A percentile compares a stretch with the other conserved stretches of the same genome.
These are phyloP conservation scores for Byasa hedistus DNA, from an alignment of 2,888 invertebrate genomes.

Conservation along the genomic window DNA sequence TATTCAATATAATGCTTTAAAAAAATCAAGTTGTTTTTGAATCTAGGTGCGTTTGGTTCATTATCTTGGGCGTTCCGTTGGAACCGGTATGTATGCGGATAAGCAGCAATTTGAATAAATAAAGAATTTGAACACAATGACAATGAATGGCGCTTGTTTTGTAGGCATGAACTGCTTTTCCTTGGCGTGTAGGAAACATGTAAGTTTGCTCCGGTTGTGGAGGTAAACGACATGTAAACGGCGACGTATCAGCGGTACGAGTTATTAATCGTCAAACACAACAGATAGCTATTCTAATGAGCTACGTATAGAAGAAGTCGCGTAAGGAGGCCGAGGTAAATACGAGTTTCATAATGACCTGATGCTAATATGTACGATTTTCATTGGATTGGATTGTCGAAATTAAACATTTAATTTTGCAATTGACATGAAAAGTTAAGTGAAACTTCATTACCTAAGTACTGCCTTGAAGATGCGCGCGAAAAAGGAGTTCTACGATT, in stretches of 20 bases:
- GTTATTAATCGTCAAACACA: conserved; percentile 75
- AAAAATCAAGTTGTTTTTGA: conserved; percentile 45
- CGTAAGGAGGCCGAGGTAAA: conserved; percentile 75
- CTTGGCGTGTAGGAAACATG: conserved; percentile 56
- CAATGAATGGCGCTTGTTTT: conserved; percentile 42
- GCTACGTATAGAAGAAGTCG: conserved; percentile 49
- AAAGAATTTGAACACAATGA: conserved; percentile 54
- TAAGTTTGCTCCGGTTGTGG: conserved; percentile 48
- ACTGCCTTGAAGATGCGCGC: too few relatives aligned
- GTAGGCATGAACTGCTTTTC: conserved; percentile 47
- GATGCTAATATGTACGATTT: conserved; percentile 20
- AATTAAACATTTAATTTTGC: neutral
- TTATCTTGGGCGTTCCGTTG: conserved; percentile 58
- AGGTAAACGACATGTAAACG: conserved; percentile 78
- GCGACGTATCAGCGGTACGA: conserved; percentile 61
- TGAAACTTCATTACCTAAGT: neutral
- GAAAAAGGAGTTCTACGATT: too few relatives aligned
- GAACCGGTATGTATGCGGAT: conserved; percentile 57
- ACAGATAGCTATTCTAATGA: conserved; percentile 79
- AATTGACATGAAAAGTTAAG: neutral
- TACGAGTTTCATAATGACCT: conserved; percentile 45
- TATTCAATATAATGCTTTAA: conserved; percentile 2
- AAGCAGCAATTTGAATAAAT: conserved; percentile 64
- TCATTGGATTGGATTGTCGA: neutral
- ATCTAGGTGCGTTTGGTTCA: conserved; percentile 39